Base-by-base conservation (phyloP, 2,113 vertebrate species). In the Rhinichthys klamathensis region DNA sequence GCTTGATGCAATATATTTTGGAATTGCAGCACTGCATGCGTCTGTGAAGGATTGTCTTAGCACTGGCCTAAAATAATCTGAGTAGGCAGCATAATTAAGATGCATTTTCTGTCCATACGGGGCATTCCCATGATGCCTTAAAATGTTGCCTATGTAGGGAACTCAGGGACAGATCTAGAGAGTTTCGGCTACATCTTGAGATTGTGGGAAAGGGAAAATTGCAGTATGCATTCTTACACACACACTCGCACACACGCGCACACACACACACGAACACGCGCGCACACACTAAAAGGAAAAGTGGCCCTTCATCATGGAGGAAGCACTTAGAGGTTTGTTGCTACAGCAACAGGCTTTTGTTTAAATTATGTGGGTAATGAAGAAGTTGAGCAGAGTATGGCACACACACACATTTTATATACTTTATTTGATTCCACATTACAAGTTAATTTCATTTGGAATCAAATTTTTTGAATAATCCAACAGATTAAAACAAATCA, bases 311-410 rank as follows among this genome's bases (percentile, higher is more conserved):
- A 81, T 81, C 61, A 67, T 32, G 60, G 15, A 67, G 10, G 63
- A 81, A 81, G 79, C 79, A 81, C 61, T 81, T 81, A 67, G 60
- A 81, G n/a, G 79, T 44, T 75, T 81, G 79, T 81, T 81, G 41
- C 79, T 81, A 81, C 41, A 67, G 79, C 60, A 81, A 81, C 79
- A 81, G 41, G 79, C 79, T 81, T 80, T 81, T 81, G 79, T 81
- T 81, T 81, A 27, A 81, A 81, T 21, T 44, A 82, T 32, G 25
- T 58, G 75, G 11, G n/a, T 58, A 85, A 54, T 49, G 51, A 88
- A 82, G 51, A 85, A 82, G n/a, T 61, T 69, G 75, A 81, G 67
- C 65, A 23, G 38, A 58, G 12, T 13, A 8, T 38, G 46, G n/a
- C 21, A 63, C 58, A n/a, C n/a, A n/a, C n/a, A n/a, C n/a, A n/a